Evolutionary conservation across 2,797 vertebrate species (phyloP).

Genomic region (Hipposideros larvatus): DNA sequence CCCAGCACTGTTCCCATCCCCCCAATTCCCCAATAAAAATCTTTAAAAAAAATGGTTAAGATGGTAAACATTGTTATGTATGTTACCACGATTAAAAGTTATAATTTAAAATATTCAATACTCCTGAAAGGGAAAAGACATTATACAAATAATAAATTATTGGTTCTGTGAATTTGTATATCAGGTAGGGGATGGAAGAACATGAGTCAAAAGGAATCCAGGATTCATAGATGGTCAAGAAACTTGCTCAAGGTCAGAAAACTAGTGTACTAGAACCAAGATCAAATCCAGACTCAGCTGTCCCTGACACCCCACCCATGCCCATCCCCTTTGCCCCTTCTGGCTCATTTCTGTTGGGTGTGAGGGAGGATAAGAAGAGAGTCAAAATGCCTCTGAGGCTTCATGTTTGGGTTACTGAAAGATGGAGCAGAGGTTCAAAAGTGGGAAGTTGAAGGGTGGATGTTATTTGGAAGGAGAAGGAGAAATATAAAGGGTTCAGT

Average conservation of each 20-base stretch:
- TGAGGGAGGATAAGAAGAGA: not conserved
- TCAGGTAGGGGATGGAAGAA: not conserved
- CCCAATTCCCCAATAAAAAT: no score
- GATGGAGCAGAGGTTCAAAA: not conserved
- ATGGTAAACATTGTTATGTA: not conserved
- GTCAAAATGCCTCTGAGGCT: not conserved
- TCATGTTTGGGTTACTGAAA: not conserved
- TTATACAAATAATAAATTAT: not conserved
- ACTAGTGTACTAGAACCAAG: not conserved
- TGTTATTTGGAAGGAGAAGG: not conserved
- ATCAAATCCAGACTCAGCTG: not conserved
- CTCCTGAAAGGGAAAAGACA: not conserved
- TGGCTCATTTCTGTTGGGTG: not conserved
- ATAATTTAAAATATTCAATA: not conserved
- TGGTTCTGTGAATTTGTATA: not conserved
- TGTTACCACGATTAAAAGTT: not conserved
- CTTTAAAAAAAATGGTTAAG: not conserved
- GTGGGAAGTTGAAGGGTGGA: not conserved
- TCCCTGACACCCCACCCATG: not conserved
- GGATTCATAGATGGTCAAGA: not conserved
- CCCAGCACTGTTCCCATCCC: no score
- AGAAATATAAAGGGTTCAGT: not conserved
- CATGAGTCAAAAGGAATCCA: not conserved
- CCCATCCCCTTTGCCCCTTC: no score
- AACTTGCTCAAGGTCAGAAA: not conserved